Percentiles rank a stretch among this genome's conserved stretches.
phyloP scores from a whole-genome alignment of 1,140 invertebrate species.

The Campoletis sonorensis region DNA sequence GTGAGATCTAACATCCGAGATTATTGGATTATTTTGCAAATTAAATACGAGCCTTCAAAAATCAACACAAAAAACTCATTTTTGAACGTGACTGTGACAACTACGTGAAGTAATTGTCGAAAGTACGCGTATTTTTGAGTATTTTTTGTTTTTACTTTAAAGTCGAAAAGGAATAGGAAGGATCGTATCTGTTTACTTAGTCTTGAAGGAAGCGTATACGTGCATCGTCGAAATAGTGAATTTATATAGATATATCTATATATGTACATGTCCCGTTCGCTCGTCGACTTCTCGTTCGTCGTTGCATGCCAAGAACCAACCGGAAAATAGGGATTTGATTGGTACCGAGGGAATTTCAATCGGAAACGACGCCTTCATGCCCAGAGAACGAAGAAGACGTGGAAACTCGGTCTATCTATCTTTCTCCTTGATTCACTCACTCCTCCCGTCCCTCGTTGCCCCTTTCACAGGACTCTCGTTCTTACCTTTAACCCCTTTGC shows the following conservation, averaged over 20 bases:
- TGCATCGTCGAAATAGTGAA: conserved; percentile 37
- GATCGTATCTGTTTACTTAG: background rate
- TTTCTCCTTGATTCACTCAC: background rate
- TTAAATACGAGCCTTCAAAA: too few relatives aligned
- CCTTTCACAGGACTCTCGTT: background rate
- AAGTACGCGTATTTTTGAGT: too few relatives aligned
- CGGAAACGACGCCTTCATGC: conserved; percentile 52
- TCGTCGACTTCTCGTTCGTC: conserved; percentile 52
- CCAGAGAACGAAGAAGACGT: conserved; percentile 25
- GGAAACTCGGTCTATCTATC: conserved; percentile 13
- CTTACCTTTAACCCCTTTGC: conserved; percentile 39
- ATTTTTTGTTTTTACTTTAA: background rate
- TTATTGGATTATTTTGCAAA: too few relatives aligned
- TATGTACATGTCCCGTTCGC: conserved; percentile 12
- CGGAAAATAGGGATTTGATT: conserved; percentile 67
- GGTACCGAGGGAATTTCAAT: conserved; percentile 67
- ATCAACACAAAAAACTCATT: too few relatives aligned
- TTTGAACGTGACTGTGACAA: too few relatives aligned
- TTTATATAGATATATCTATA: background rate
- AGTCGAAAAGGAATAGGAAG: background rate
- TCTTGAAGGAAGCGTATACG: background rate
- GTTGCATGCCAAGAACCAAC: conserved; percentile 56
- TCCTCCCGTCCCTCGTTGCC: background rate
- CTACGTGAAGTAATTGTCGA: background rate
- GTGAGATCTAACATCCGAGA: too few relatives aligned